Conservation (phyloP, 2,113 vertebrate genomes). For the Accipiter cooperii region DNA sequence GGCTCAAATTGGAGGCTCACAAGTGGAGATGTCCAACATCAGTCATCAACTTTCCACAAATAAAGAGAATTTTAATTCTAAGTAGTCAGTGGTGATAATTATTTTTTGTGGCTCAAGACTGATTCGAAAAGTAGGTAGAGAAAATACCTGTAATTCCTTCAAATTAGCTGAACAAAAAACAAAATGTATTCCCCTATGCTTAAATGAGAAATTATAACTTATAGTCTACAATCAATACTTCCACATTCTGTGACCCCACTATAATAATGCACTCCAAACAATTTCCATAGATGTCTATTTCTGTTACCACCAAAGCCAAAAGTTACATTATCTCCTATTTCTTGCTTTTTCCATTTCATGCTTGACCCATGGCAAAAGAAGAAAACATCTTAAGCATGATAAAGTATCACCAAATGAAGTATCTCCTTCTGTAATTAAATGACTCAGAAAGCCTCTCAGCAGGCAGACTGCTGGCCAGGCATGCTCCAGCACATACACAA, state of each 20-base stretch:
- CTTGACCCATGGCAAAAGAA: background rate
- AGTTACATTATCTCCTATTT: background rate
- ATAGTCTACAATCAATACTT: background rate
- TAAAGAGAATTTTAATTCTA: background rate
- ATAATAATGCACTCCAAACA: background rate
- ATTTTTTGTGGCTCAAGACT: background rate
- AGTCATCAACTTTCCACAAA: background rate
- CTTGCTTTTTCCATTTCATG: background rate
- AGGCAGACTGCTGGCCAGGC: background rate
- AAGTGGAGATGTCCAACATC: background rate
- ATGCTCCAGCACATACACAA: background rate
- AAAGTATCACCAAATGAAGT: background rate
- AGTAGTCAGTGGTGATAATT: background rate
- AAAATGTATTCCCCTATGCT: background rate
- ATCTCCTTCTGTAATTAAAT: background rate
- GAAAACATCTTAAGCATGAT: background rate
- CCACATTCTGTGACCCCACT: background rate
- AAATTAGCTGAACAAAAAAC: background rate
- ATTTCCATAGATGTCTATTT: background rate
- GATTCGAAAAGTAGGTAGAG: background rate
- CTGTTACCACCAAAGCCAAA: background rate
- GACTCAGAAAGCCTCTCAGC: background rate
- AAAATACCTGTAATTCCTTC: background rate
- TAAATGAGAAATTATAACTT: background rate
- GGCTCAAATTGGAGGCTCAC: background rate